Percentiles rank a stretch among this genome's conserved stretches.
Conservation (phyloP, 92 coral and sea anemone species). For the Virgularia gustaviana region DNA sequence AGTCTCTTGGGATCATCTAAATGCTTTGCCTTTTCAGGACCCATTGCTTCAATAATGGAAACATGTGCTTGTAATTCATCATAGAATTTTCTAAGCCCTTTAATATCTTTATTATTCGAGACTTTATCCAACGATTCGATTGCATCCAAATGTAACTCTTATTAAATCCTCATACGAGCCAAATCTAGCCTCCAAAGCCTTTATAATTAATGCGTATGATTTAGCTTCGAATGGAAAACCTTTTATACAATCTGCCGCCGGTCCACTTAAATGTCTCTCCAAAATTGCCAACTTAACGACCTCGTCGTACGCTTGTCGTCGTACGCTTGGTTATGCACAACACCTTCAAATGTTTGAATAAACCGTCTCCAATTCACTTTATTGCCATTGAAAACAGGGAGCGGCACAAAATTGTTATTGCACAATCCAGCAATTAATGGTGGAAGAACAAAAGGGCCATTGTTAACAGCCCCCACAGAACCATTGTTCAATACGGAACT, state of each 20-base stretch:
- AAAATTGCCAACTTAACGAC: constrained; percentile 13
- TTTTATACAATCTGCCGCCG: constrained; percentile 19
- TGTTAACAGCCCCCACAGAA: not conserved
- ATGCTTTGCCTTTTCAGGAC: not conserved
- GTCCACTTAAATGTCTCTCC: constrained; percentile 11
- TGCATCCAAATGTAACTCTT: not conserved
- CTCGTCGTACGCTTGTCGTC: no score
- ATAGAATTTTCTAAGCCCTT: constrained; percentile 18
- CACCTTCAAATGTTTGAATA: constrained; percentile 10
- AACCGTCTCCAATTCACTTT: constrained; percentile 14
- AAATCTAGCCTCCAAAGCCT: constrained; percentile 7
- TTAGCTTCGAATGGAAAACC: constrained; percentile 14
- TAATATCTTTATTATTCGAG: not conserved
- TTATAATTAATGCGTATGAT: not conserved
- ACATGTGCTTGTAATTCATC: constrained; percentile 8
- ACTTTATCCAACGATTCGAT: no score
- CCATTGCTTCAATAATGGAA: not conserved
- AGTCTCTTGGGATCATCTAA: not conserved
- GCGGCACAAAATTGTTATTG: not conserved
- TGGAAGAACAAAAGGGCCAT: not conserved
- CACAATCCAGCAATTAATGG: not conserved
- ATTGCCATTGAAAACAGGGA: not conserved
- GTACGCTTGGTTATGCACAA: constrained; percentile 30
- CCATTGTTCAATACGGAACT: no score
- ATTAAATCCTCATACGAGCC: not conserved